phyloP scores from a whole-genome alignment of 1,140 invertebrate species.

The Leptopilina boulardi region DNA sequence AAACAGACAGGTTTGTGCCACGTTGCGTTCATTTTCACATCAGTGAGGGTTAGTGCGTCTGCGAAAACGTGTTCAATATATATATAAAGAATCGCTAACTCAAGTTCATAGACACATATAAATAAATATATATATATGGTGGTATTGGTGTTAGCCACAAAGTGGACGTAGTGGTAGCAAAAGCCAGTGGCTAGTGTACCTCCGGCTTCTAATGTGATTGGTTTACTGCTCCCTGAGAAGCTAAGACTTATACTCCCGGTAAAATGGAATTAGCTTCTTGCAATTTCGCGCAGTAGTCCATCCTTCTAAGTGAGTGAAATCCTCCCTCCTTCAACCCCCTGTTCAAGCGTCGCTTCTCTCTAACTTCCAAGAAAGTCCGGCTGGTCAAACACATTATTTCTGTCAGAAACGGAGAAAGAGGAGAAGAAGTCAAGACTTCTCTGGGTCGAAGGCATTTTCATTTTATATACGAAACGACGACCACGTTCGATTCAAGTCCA shows the following conservation, averaged over 20 bases:
- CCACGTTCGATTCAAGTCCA: constrained; percentile 47
- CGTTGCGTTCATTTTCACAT: constrained; percentile 13
- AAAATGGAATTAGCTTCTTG: constrained; percentile 71
- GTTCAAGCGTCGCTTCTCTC: neutral
- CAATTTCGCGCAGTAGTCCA: constrained; percentile 66
- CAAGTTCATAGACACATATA: neutral
- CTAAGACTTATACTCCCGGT: constrained; percentile 60
- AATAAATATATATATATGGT: too few species aligned
- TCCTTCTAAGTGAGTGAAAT: constrained; percentile 62
- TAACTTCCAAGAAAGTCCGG: neutral
- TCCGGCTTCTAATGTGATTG: constrained; percentile 67
- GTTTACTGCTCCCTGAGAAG: constrained; percentile 62
- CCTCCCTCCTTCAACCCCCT: constrained; percentile 33
- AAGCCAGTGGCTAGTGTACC: constrained; percentile 38
- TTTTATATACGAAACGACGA: constrained; percentile 4
- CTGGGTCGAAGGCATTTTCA: constrained; percentile 40
- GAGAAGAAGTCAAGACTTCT: neutral
- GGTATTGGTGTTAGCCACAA: constrained; percentile 1
- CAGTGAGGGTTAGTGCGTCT: neutral
- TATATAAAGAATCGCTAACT: neutral
- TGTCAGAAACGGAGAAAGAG: constrained; percentile 23
- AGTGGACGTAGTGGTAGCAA: constrained; percentile 45
- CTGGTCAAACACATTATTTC: constrained; percentile 30
- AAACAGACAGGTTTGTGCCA: constrained; percentile 45
- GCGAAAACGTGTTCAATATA: neutral